Evolutionary conservation across 2,888 invertebrate species (phyloP).

Genomic region (Rhingia rostrata): DNA sequence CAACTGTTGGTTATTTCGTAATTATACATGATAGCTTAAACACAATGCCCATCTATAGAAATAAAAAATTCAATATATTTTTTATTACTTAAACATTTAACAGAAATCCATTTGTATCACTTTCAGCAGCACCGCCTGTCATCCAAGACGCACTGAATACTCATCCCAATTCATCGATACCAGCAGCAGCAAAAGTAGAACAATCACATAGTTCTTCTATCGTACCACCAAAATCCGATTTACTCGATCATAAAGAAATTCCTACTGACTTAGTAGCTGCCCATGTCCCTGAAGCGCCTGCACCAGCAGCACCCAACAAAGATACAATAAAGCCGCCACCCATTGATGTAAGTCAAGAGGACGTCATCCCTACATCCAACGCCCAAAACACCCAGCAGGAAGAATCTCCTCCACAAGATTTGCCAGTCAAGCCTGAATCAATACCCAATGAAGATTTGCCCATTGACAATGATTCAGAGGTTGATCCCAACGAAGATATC

Average conservation of each 20-base stretch:
- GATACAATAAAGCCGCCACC: background rate
- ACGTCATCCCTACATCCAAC: background rate
- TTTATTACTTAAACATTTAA: too few species aligned
- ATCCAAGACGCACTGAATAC: too few species aligned
- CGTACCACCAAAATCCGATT: background rate
- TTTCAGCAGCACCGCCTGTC: too few species aligned
- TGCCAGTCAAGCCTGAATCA: conserved; percentile 19
- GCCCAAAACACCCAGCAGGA: background rate
- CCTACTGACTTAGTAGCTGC: background rate
- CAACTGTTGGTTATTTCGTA: too few species aligned
- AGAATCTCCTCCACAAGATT: background rate
- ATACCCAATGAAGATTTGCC: conserved; percentile 15
- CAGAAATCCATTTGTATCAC: too few species aligned
- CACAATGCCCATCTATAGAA: too few species aligned
- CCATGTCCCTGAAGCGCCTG: background rate
- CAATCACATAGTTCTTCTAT: background rate
- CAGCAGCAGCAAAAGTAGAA: too few species aligned
- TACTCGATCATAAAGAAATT: background rate
- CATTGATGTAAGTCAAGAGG: background rate
- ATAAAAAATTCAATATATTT: too few species aligned
- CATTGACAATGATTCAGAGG: conserved; percentile 38
- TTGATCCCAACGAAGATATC: conserved; percentile 27
- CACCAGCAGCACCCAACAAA: background rate
- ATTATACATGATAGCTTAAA: too few species aligned
- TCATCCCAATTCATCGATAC: too few species aligned